Conservation (phyloP, 2,113 vertebrate genomes). For the Lycocorax pyrrhopterus region DNA sequence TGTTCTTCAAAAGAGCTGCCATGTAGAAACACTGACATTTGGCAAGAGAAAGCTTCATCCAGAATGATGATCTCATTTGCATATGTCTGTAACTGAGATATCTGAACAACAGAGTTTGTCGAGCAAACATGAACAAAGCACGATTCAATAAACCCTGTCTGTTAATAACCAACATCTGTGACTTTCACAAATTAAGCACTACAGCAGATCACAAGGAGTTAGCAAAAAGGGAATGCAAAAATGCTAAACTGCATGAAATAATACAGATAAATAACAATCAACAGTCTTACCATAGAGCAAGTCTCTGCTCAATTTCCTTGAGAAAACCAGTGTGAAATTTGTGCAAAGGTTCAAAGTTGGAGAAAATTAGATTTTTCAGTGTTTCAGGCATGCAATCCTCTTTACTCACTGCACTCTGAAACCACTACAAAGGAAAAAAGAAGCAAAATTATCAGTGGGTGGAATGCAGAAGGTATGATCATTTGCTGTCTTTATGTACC, state of each 20-base stretch:
- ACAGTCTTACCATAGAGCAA: conserved; percentile 88
- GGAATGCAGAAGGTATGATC: not conserved
- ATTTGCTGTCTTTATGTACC: not conserved
- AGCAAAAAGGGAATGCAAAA: not conserved
- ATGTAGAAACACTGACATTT: not conserved
- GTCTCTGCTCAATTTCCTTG: conserved; percentile 93
- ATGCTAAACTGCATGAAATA: not conserved
- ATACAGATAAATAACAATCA: not conserved
- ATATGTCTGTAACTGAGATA: not conserved
- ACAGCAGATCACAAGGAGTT: not conserved
- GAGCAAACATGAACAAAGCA: not conserved
- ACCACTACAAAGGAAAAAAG: conserved; percentile 75
- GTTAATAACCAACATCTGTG: not conserved
- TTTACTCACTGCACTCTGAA: conserved; percentile 83
- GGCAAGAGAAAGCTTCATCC: conserved; percentile 3
- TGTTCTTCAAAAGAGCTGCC: not conserved
- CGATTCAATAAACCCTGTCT: not conserved
- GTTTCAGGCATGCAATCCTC: conserved; percentile 88
- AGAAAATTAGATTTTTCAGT: conserved; percentile 84
- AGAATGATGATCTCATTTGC: not conserved
- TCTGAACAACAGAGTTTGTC: not conserved
- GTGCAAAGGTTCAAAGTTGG: conserved; percentile 92
- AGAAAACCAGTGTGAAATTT: conserved; percentile 94
- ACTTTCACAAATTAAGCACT: not conserved
- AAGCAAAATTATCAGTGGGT: not conserved